Base-by-base conservation (phyloP, 1,140 invertebrate species). In the Heliconius hermathena region DNA sequence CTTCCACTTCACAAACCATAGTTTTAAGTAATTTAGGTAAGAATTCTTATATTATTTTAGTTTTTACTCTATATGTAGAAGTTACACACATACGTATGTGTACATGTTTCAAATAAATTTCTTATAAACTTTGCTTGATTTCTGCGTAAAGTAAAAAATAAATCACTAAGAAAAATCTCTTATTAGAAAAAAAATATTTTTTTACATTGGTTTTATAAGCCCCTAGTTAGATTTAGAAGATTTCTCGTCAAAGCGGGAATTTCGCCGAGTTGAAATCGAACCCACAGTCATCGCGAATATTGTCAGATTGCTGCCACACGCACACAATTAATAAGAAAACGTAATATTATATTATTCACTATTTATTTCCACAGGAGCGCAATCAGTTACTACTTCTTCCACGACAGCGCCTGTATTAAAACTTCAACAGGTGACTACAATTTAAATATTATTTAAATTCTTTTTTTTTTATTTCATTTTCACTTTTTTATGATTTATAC, bases 11-110 rank as follows among this genome's bases (percentile, higher is more conserved):
- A 73, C 92, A 94, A 79, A 91, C 91, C 41, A 89, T 94, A 87
- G 91, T 94, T 57, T 81, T 94, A 79, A 90, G 92, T 82, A 94
- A 91, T 85, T 86, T 94, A 49, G 90, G 91, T 93, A 79, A 83
- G 87, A 82, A 16, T 52, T 76, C 71, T 2, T 29, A 29, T 41
- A 8, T 41, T 41, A 41, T 41, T 41, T 41, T 41, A 8, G 38
- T 41, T 41, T 41, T 9, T 41, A 8, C 8, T 41, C 38, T 41
- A 41, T 41, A 41, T 41, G 38, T 41, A 41, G 9, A 41, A 52
- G 13, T 16, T 52, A 52, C 49, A 22, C 5, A 57, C 18, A 22
- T n/a, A 57, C 8, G 1, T 29, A 52, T 52, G 11, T 46, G 5
- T 1, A 52, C 1, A 52, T 8, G 2, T 52, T 52, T 20, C 2